Base-by-base conservation (phyloP, 1,140 invertebrate species). In the Drosophila ogumai region DNA sequence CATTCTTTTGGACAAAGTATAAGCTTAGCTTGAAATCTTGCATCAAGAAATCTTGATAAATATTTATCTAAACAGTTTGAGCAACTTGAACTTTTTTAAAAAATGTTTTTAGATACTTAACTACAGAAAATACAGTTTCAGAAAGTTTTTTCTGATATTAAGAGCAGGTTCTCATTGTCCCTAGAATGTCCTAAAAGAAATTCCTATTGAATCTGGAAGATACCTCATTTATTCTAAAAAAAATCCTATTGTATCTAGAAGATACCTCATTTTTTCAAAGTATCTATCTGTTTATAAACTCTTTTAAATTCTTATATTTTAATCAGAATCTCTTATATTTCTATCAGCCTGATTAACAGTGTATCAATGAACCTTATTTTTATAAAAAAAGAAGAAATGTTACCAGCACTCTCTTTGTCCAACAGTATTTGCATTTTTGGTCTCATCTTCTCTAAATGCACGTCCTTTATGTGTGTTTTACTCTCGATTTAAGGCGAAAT, bases 401-500 rank as follows among this genome's bases (percentile, higher is more conserved):
- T 7, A 7, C 22, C 3, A 47, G 1, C 7, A 7, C 44, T 15
- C 19, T 17, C 1, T 15, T 28, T 47, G 13, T 3, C 22, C 22
- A 9, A 3, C 3, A 10, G 12, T 31, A 50, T 50, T 50, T 50
- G n/a, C 47, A 50, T 50, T 17, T 32, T 31, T 17, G 15, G 25
- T 50, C 10, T 6, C 19, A 46, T 46, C 25, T 50, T 32, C 31
- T 50, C 31, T 5, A 32, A 36, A 52, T 22, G 31, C 31, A 52
- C 25, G 25, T 44, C 25, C 32, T 32, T 3, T 40, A 9, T 72
- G 68, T 72, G 28, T 71, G 57, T 61, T 68, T 85, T 64, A 85
- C 72, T 77, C 73, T 85, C 66, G 75, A 73, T 81, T 76, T 61
- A 65, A 76, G 57, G 56, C 41, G 38, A 52, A 55, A 61, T 72